Base-by-base conservation (phyloP, 2,797 vertebrate species). In the Lepilemur septentrionalis region DNA sequence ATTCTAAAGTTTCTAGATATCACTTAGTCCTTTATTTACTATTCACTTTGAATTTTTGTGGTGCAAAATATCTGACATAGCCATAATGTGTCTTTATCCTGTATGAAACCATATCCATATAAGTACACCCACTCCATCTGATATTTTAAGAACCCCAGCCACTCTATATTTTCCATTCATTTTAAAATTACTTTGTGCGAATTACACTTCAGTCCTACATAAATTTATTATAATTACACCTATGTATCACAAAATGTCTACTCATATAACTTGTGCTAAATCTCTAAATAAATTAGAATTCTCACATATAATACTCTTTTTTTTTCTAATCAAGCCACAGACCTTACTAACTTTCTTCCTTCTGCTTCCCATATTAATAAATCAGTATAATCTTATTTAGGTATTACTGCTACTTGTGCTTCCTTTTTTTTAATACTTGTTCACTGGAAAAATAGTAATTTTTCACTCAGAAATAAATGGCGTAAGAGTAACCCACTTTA, bases 141-240 rank as follows among this genome's bases (percentile, higher is more conserved):
- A 96, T 95, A 57, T 38, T 97, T 98, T 95, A 91, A 97, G 59
- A 96, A 97, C 78, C 22, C 85, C 87, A 97, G 85, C 35, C 13
- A 87, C 90, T 97, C 87, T 88, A 84, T 95, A 95, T 97, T 97
- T 97, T 89, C 69, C 35, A 90, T 91, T 89, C 46, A 72, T 88
- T 97, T 98, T 98, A 99, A 99, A 99, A 99, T 99, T 99, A 98
- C 98, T 99, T 99, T 99, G 98, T 99, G 98, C 98, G 99, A 99
- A 99, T 99, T 99, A 99, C 98, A 99, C 98, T 98, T 99, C 97
- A 95, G 96, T 99, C 98, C 99, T 98, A 98, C 98, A 98, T 98
- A 99, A 99, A 99, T 99, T 98, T 99, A 99, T 99, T 99, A 98
- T 99, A 99, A 99, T 99, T 99, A 99, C 98, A 98, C 98, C 98